These are phyloP conservation scores for Zapornia atra DNA, from an alignment of 2,113 vertebrate genomes.

Conservation along the genomic window DNA sequence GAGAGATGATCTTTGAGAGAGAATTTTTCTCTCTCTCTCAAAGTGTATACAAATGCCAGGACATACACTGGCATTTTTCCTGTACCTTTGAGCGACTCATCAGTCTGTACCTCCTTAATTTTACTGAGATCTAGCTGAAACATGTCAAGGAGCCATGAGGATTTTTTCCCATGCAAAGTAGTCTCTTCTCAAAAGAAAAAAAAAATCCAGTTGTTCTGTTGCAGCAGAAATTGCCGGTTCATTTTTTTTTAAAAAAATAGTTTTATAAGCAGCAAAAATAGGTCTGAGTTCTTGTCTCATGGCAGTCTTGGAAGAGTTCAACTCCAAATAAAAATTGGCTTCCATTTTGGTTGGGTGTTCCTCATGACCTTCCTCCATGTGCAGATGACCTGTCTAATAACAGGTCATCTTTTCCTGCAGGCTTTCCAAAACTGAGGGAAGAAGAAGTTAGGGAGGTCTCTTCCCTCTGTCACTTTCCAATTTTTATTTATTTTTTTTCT, in stretches of 20 bases:
- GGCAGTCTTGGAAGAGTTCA: not conserved
- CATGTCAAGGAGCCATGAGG: constrained; percentile 61
- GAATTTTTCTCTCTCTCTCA: not conserved
- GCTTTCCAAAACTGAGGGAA: not conserved
- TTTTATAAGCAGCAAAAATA: not conserved
- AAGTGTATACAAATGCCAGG: constrained; percentile 47
- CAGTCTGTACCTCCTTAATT: constrained; percentile 63
- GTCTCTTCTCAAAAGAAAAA: constrained; percentile 16
- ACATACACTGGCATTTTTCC: constrained; percentile 67
- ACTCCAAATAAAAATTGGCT: not conserved
- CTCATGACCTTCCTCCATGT: not conserved
- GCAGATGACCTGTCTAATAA: not conserved
- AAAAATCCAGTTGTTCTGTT: not conserved
- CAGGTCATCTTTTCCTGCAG: not conserved
- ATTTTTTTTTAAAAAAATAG: not conserved
- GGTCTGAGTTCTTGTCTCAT: not conserved
- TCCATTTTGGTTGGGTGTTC: not conserved
- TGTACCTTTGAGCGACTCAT: constrained; percentile 67
- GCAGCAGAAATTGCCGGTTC: not conserved
- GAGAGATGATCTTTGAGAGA: not conserved
- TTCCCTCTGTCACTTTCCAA: not conserved
- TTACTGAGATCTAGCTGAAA: constrained; percentile 67
- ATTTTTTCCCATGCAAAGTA: constrained; percentile 69
- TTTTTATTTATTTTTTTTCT: not conserved
- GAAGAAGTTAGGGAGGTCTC: not conserved